Conservation (phyloP, 2,113 vertebrate species). For the Glaucidium brasilianum region DNA sequence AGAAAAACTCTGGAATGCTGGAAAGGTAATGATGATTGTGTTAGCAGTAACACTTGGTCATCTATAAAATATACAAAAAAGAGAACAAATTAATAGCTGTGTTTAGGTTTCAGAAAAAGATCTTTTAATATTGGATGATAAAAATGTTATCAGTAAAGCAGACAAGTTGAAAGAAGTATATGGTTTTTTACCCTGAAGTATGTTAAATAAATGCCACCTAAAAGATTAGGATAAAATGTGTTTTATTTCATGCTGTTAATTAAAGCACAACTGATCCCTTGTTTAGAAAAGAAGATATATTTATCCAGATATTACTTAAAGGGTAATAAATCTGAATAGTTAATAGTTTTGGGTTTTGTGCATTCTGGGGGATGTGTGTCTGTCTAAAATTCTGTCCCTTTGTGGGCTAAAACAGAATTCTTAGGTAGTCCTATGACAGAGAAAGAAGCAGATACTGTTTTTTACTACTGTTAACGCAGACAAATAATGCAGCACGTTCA, state of each 20-base stretch:
- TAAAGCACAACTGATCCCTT: not conserved
- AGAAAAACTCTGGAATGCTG: not conserved
- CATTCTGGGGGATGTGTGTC: fast-evolving
- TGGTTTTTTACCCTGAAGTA: not conserved
- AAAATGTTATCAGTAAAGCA: not conserved
- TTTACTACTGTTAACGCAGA: not conserved
- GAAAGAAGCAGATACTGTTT: not conserved
- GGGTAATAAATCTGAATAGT: not conserved
- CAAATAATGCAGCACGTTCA: not conserved
- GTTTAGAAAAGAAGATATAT: not conserved
- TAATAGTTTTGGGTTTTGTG: not conserved
- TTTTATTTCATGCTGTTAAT: not conserved
- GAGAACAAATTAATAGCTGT: not conserved
- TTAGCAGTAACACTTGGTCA: not conserved
- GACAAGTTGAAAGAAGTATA: not conserved
- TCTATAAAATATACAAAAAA: not conserved
- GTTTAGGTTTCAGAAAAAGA: not conserved
- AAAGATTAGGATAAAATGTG: not conserved
- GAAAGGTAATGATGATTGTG: not conserved
- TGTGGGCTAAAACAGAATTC: not conserved
- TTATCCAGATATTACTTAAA: not conserved
- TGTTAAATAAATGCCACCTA: not conserved
- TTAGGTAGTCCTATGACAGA: not conserved
- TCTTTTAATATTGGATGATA: not conserved
- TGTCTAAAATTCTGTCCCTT: not conserved